phyloP scores from a whole-genome alignment of 2,113 vertebrate species.

The Psettodes erumei region DNA sequence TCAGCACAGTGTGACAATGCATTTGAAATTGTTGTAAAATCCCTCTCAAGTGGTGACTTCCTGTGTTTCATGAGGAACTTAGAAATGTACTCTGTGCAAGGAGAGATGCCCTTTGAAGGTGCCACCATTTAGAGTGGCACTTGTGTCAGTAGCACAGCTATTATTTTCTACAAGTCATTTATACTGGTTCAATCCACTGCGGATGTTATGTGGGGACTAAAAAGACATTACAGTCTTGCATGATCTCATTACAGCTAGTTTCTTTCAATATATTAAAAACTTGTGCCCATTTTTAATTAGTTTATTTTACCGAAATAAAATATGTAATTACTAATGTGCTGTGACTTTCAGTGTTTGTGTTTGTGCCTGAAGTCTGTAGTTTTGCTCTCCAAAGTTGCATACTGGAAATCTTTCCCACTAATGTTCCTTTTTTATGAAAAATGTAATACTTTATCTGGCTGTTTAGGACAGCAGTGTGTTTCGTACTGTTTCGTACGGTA shows the following conservation, averaged over 20 bases:
- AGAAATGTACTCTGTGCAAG: constrained; percentile 53
- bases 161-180: constrained; percentile 78
- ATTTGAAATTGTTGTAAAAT: constrained; percentile 51
- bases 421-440: background rate
- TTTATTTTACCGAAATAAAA: constrained; percentile 83
- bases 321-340: constrained; percentile 76
- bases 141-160: constrained; percentile 78
- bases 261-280: constrained; percentile 79
- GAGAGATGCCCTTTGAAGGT: constrained; percentile 58
- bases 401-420: background rate
- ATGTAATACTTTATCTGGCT: background rate
- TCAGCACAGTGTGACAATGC: constrained; percentile 35
- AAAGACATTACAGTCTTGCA: constrained; percentile 78
- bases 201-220: constrained; percentile 66
- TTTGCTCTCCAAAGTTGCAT: constrained; percentile 6
- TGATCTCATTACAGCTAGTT: constrained; percentile 80
- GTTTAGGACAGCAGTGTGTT: background rate
- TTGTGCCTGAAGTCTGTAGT: background rate
- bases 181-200: constrained; percentile 69
- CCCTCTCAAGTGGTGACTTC: constrained; percentile 36
- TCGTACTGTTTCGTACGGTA: background rate
- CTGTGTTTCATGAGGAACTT: constrained; percentile 57
- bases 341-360: constrained; percentile 15
- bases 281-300: constrained; percentile 81
- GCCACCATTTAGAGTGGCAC: constrained; percentile 67